Evolutionary conservation across 2,797 vertebrate genomes (phyloP), one percentile per base, ranked within the genome.

Genomic region (Pyrocephalus nanus): DNA sequence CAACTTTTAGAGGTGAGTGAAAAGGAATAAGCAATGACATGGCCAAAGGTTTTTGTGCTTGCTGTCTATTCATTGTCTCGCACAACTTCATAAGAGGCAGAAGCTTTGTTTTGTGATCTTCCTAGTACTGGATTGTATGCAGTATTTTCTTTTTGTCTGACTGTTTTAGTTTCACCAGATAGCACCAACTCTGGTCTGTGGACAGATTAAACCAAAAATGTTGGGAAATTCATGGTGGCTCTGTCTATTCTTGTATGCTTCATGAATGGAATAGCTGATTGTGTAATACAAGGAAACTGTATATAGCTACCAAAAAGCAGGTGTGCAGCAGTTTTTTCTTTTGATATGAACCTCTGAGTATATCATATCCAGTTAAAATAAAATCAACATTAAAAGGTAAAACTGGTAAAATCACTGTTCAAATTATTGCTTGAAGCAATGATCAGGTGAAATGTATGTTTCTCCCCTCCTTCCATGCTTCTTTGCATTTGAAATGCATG

Each of bases 181-280:
- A 78, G 67, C 43, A 48, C 29, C 84, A 79, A 0, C 57, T 80
- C 78, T 70, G 65, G 34, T 94, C 71, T 26, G 30, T 40, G 40
- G 36, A 77, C 16, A 42, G 80, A 96, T 95, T 66, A 79, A 65
- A 77, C 36, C 26, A 50, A 14, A 78, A 86, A 42, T 1, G 0
- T 20, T 53, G 82, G 47, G 72, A 76, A 91, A 90, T 78, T 54
- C 15, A 1, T 26, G 26, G 40, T 74, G 48, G 3, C 25, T 90
- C n/a, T 86, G 81, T 48, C 75, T 85, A 0, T 92, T 74, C 62
- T 75, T 88, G 40, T 58, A 8, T 69, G 53, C 47, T 92, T 86
- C 67, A 72, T 53, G 20, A 96, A 25, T 86, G 89, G 95, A 95
- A 90, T 66, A 90, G 60, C 55, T 90, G 58, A 67, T 88, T 97